Evolutionary conservation across 2,113 vertebrate genomes (phyloP).

Genomic region (Myrmecobius fasciatus): DNA sequence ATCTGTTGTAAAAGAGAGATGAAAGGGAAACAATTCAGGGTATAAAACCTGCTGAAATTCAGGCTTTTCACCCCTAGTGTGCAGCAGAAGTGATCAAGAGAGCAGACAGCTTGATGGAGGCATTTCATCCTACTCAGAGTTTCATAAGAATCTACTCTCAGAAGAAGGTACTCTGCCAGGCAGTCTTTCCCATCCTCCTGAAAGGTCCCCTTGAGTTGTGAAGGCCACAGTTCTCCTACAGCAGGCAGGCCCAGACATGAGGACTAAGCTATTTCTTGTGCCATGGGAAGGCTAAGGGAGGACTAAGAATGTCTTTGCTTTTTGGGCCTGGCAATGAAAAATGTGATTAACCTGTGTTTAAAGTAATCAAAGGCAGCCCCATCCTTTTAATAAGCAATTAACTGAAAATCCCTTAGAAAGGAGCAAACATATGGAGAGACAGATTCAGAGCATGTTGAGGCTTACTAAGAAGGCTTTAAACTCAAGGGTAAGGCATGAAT

Average conservation of each 20-base stretch:
- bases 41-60: not conserved
- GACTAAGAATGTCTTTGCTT: not conserved
- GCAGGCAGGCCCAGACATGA: not conserved
- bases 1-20: not conserved
- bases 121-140: not conserved
- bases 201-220: not conserved
- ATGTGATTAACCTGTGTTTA: not conserved
- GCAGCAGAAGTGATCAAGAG: not conserved
- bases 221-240: not conserved
- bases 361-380: conserved; percentile 36
- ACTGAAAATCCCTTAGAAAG: conserved; percentile 9
- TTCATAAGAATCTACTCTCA: not conserved
- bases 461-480: not conserved
- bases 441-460: not conserved
- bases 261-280: not conserved
- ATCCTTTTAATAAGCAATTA: not conserved
- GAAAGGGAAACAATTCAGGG: not conserved
- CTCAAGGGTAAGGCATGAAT: not conserved
- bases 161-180: not conserved
- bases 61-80: not conserved
- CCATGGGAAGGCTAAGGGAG: not conserved
- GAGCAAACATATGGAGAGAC: not conserved
- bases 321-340: conserved; percentile 8
- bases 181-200: not conserved
- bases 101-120: not conserved